Percentiles rank a stretch among this genome's conserved stretches.
Conservation (phyloP, 2,113 vertebrate species). For the Ciconia maguari region DNA sequence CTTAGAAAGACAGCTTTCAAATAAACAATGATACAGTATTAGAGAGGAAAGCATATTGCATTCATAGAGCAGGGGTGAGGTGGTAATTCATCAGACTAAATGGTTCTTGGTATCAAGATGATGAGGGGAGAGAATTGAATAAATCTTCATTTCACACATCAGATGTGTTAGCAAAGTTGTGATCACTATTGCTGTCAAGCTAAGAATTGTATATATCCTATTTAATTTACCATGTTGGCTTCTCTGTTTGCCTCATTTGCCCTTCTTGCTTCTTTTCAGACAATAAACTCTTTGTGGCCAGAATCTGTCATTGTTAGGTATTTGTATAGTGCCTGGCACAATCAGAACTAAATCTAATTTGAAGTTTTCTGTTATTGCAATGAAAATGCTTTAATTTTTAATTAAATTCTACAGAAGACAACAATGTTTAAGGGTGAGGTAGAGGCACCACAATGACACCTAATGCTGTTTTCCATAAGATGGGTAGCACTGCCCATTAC, state of each 20-base stretch:
- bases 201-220: not conserved
- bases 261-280: conserved; percentile 10
- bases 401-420: not conserved
- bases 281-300: conserved; percentile 1
- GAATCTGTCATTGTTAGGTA: conserved; percentile 31
- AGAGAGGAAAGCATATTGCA: conserved; percentile 20
- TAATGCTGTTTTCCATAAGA: not conserved
- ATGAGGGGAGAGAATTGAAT: not conserved
- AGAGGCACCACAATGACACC: not conserved
- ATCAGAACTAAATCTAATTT: not conserved
- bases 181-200: not conserved
- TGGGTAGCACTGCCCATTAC: not conserved
- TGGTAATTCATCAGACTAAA: not conserved
- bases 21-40: conserved; percentile 47
- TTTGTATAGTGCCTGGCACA: conserved; percentile 51
- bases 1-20: conserved; percentile 66
- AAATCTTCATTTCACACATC: not conserved
- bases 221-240: not conserved
- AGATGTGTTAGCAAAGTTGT: not conserved
- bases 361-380: not conserved
- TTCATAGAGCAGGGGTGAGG: not conserved
- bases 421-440: not conserved
- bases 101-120: not conserved
- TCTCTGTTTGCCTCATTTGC: conserved; percentile 13
- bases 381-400: not conserved